phyloP scores from a whole-genome alignment of 2,888 invertebrate species.

The Anthophora plumipes region DNA sequence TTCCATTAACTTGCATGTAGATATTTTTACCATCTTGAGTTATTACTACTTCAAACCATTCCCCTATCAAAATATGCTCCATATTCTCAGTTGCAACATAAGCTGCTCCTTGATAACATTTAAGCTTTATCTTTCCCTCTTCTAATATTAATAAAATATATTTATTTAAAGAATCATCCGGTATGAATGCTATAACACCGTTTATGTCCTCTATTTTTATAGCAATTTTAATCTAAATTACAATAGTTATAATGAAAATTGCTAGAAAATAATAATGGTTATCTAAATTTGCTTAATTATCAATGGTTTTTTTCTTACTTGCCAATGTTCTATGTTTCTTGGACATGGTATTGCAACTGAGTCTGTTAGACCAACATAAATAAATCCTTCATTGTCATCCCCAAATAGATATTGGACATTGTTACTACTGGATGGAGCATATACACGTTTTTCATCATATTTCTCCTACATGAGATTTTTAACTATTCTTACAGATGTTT shows the following conservation, averaged over 20 bases:
- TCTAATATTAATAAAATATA: constrained; percentile 84
- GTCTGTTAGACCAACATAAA: constrained; percentile 82
- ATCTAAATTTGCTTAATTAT: background rate
- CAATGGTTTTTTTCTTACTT: constrained; percentile 39
- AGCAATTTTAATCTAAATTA: constrained; percentile 81
- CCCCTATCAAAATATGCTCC: constrained; percentile 82
- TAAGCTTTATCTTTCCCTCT: constrained; percentile 84
- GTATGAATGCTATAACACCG: constrained; percentile 84
- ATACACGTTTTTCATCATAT: constrained; percentile 50
- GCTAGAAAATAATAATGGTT: background rate
- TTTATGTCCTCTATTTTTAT: constrained; percentile 83
- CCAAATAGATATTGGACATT: constrained; percentile 85
- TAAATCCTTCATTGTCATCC: constrained; percentile 83
- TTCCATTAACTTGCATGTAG: constrained; percentile 84
- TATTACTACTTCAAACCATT: constrained; percentile 85
- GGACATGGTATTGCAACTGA: constrained; percentile 85
- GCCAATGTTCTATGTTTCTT: constrained; percentile 83
- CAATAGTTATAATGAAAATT: background rate
- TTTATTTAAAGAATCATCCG: constrained; percentile 75
- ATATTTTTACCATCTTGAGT: constrained; percentile 82
- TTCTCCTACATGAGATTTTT: constrained; percentile 24
- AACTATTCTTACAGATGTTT: constrained; percentile 13
- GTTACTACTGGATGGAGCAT: constrained; percentile 80
- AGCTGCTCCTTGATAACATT: constrained; percentile 79
- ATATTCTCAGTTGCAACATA: constrained; percentile 83